Evolutionary conservation across 2,888 invertebrate genomes (phyloP).

Genomic region (Coleophora deauratella): DNA sequence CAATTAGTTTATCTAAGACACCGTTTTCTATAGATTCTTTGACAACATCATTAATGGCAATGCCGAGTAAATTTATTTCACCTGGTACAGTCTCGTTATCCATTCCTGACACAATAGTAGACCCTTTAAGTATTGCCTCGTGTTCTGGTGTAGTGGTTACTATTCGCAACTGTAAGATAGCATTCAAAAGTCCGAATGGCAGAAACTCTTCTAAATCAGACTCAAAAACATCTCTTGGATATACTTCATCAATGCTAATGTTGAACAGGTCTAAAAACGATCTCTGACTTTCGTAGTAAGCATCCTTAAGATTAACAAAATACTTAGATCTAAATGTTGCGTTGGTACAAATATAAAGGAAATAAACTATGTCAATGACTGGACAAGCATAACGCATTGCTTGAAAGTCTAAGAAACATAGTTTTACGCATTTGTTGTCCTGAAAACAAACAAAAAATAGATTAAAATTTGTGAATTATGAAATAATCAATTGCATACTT

Average conservation of each 20-base stretch:
- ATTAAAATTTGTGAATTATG: no score
- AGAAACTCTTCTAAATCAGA: constrained; percentile 35
- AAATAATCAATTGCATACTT: no score
- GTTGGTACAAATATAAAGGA: constrained; percentile 48
- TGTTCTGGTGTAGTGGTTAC: constrained; percentile 34
- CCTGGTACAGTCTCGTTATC: constrained; percentile 18
- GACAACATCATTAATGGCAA: constrained; percentile 48
- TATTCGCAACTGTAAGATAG: constrained; percentile 45
- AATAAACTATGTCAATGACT: constrained; percentile 47
- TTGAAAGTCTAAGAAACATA: constrained; percentile 59
- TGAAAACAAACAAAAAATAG: constrained; percentile 25
- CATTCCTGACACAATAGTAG: constrained; percentile 20
- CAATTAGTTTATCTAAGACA: constrained; percentile 33
- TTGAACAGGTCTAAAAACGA: constrained; percentile 32
- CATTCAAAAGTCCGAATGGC: constrained; percentile 45
- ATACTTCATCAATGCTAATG: constrained; percentile 34
- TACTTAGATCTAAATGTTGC: constrained; percentile 44
- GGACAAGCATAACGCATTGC: constrained; percentile 51
- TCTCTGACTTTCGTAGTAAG: constrained; percentile 42
- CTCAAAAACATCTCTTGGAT: constrained; percentile 35
- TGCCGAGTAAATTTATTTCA: constrained; percentile 28
- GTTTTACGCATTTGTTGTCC: constrained; percentile 28
- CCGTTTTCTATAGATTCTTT: constrained; percentile 41
- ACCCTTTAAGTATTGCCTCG: constrained; percentile 23
- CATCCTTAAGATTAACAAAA: constrained; percentile 31